Conservation (phyloP, 2,888 invertebrate genomes). For the Dryomyza anilis region DNA sequence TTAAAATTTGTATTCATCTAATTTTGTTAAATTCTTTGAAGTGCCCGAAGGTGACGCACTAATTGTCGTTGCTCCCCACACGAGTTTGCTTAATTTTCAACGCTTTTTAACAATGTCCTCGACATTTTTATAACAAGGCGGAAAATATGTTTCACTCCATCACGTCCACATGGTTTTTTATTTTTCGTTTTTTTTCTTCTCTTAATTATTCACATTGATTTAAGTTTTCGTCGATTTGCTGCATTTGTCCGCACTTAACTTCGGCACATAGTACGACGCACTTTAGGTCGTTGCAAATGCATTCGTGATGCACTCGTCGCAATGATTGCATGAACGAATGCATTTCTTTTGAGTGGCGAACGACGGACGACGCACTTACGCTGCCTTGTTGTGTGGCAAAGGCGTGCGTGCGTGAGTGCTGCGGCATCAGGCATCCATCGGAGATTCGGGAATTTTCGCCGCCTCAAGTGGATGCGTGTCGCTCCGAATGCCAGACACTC, state of each 20-base stretch:
- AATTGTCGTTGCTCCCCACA: constrained; percentile 5
- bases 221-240: constrained; percentile 21
- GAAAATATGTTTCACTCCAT: constrained; percentile 43
- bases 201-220: constrained; percentile 32
- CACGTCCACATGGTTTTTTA: too few relatives aligned
- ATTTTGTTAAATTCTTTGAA: not conserved
- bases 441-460: too few relatives aligned
- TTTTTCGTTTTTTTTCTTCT: too few relatives aligned
- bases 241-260: not conserved
- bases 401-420: constrained; percentile 19
- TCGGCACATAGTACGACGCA: constrained; percentile 4
- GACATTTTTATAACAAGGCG: not conserved
- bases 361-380: too few relatives aligned
- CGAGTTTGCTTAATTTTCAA: constrained; percentile 13
- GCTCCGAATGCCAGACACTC: too few relatives aligned
- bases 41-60: constrained; percentile 8
- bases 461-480: constrained; percentile 13
- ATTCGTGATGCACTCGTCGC: not conserved
- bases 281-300: constrained; percentile 12
- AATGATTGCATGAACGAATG: not conserved
- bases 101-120: not conserved
- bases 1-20: too few relatives aligned
- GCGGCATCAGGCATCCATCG: constrained; percentile 9
- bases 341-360: not conserved
- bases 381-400: not conserved